Conservation (phyloP, 1,140 invertebrate species). For the Drosophila nigrodunni region DNA sequence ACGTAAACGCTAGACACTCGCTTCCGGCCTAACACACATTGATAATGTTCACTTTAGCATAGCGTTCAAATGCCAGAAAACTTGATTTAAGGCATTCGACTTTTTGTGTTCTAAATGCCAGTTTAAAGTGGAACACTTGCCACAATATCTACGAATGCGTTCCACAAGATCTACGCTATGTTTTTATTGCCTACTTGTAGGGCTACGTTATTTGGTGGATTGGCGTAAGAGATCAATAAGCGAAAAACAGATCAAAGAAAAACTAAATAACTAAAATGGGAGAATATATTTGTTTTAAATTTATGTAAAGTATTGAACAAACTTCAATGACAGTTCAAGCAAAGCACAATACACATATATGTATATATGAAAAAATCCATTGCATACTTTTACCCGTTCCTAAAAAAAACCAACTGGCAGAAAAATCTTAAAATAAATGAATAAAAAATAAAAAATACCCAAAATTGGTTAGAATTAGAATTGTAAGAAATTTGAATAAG, state of each 20-base stretch:
- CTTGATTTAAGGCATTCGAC: slow-evolving; percentile 30
- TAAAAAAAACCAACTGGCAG: too few relatives aligned
- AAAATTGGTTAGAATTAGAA: not conserved
- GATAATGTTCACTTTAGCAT: slow-evolving; percentile 40
- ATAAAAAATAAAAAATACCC: not conserved
- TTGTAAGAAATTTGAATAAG: not conserved
- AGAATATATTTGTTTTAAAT: too few relatives aligned
- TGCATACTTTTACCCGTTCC: too few relatives aligned
- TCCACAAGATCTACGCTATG: not conserved
- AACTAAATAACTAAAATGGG: too few relatives aligned
- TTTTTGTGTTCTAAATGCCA: slow-evolving; percentile 3
- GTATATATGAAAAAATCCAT: too few relatives aligned
- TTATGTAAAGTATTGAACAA: too few relatives aligned
- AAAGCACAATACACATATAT: too few relatives aligned
- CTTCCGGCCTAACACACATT: slow-evolving; percentile 40
- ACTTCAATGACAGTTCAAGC: too few relatives aligned
- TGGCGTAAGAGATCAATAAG: too few relatives aligned
- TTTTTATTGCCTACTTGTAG: not conserved
- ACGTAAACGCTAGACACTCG: slow-evolving; percentile 21
- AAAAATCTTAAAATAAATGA: too few relatives aligned
- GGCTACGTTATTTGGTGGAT: too few relatives aligned
- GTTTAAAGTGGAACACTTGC: slow-evolving; percentile 7
- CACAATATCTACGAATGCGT: not conserved
- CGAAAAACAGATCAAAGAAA: too few relatives aligned
- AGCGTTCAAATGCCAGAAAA: slow-evolving; percentile 24